phyloP scores from a whole-genome alignment of 2,113 vertebrate species.

The Deroptyus accipitrinus region DNA sequence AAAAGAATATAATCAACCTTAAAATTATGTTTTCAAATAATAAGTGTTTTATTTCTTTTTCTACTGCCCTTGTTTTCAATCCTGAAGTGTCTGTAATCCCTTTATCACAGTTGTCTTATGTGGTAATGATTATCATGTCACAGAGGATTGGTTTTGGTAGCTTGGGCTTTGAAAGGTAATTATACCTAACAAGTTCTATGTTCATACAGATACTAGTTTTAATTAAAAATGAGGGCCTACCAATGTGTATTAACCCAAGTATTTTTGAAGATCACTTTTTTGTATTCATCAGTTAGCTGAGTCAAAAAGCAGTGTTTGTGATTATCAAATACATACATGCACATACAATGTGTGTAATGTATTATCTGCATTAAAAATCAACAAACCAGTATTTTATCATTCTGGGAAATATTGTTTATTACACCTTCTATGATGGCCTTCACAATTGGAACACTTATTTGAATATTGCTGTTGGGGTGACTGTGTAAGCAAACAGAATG shows the following conservation, averaged over 20 bases:
- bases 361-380: not conserved
- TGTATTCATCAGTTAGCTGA: not conserved
- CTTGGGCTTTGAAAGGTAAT: not conserved
- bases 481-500: conserved; percentile 44
- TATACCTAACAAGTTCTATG: not conserved
- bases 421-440: not conserved
- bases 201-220: not conserved
- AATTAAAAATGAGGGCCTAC: not conserved
- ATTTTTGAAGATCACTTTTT: not conserved
- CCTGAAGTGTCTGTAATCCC: not conserved
- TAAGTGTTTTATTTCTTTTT: not conserved
- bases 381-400: not conserved
- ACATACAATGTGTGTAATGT: not conserved
- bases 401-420: not conserved
- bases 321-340: not conserved
- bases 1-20: not conserved
- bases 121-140: not conserved
- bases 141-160: not conserved
- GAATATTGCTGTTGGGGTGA: conserved; percentile 31
- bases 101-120: not conserved
- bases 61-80: not conserved
- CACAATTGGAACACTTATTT: not conserved
- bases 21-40: not conserved
- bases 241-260: not conserved
- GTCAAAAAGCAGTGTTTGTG: not conserved